phyloP scores from a whole-genome alignment of 2,888 invertebrate genomes.

The Thecocarcelia acutangulata region DNA sequence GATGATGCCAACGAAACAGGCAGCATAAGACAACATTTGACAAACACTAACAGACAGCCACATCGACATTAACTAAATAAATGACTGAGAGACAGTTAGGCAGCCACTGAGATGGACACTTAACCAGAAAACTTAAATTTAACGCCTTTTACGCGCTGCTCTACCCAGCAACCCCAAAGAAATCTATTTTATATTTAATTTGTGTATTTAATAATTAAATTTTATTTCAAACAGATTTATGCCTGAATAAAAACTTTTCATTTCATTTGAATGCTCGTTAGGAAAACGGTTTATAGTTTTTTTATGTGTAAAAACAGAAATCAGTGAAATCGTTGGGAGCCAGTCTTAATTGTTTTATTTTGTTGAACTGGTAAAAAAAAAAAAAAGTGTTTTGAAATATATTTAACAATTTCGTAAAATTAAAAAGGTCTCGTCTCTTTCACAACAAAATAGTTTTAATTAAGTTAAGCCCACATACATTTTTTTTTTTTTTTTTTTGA shows the following conservation, averaged over 20 bases:
- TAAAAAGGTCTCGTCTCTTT: no score
- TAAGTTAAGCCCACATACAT: neutral
- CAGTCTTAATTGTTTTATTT: constrained; percentile 17
- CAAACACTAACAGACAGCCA: constrained; percentile 49
- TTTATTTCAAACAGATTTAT: constrained; percentile 26
- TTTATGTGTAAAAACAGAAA: constrained; percentile 33
- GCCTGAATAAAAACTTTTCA: constrained; percentile 26
- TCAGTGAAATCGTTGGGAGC: constrained; percentile 30
- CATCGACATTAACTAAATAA: constrained; percentile 17
- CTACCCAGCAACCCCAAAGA: constrained; percentile 26
- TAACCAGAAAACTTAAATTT: constrained; percentile 26
- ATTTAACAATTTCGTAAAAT: no score
- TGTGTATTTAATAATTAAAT: constrained; percentile 16
- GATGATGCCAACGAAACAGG: constrained; percentile 57
- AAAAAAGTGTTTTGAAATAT: no score
- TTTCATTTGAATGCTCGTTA: constrained; percentile 19
- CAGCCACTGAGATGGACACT: constrained; percentile 10
- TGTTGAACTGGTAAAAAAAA: no score
- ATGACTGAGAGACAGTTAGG: constrained; percentile 22
- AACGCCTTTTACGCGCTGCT: constrained; percentile 44
- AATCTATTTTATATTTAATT: constrained; percentile 16
- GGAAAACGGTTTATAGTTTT: neutral
- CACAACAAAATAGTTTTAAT: no score
- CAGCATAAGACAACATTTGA: constrained; percentile 49
- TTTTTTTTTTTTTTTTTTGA: neutral